Evolutionary conservation across 1,140 invertebrate genomes (phyloP), one percentile per base, ranked within the genome.

Genomic region (Forficula auricularia): DNA sequence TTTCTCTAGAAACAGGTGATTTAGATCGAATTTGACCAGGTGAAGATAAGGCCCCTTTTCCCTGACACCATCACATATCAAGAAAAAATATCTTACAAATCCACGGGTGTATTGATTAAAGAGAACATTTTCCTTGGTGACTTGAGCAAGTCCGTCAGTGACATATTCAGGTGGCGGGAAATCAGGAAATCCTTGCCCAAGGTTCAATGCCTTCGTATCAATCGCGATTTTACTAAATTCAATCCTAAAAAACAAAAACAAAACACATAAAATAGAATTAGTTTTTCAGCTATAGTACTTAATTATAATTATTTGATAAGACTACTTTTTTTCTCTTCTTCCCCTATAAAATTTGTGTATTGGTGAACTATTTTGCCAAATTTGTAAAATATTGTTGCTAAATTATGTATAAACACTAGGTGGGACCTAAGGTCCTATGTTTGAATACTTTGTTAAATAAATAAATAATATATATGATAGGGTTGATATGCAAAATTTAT

Each of bases 121-220:
- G 1, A 88, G 60, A 22, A 74, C 72, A 67, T 91, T 81, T 8
- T 77, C 65, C 38, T 60, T 63, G 0, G 77, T 64, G 34, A 77
- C 73, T 30, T 81, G 68, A 1, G 72, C 65, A 32, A 97, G 62
- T 12, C 82, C 76, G 51, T 90, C 71, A 0, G 77, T 75, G 0
- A 97, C 78, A 68, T 82, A 78, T 31, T 78, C 65, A 0, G 92
- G 90, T 13, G 87, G 75, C 51, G 79, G 71, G 66, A 83, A 94
- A 60, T 98, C 91, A 0, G 94, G 91, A 64, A 98, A 98, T 2
- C 95, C 95, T 72, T 98, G 92, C 0, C 95, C 95, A 27, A 98
- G 69, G 65, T 98, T 98, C 9, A 94, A 58, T 1, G 92, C 88
- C 53, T 96, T 89, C 53, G 88, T 72, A 51, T 96, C 75, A 35